Evolutionary conservation across 2,888 invertebrate genomes (phyloP), one percentile per base, ranked within the genome.

Genomic region (Pyralis farinalis): DNA sequence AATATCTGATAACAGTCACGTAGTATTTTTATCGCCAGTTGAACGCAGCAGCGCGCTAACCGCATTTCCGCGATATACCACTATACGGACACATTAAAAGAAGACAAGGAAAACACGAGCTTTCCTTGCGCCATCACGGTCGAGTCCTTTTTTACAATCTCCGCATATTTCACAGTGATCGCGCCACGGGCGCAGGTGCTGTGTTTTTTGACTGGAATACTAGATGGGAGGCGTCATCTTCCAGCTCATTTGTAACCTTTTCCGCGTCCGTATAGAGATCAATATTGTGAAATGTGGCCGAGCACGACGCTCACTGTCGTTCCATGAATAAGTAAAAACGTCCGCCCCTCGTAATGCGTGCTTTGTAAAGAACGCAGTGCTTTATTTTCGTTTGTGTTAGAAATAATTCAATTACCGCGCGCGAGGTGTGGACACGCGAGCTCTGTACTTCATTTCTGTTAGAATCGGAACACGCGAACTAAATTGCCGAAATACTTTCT

Each of bases 11-110:
- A 37, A 30, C 37, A 12, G 37, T 37, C 37, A 37, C 37, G 37
- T 37, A 37, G 21, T 30, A 31, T 37, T 37, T 37, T 37, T 37
- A 37, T 31, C 37, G 37, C 4, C 16, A 21, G 20, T 20, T 37
- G 8, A 37, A 16, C 36, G 37, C 22, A 37, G 7, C 25, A n/a
- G 25, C 25, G 25, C 25, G 7, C 3, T 25, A 25, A 25, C 16
- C 25, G 25, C n/a, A 7, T 7, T 16, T 16, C 16, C 16, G 4
- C 25, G 7, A 25, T 25, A 25, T n/a, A 25, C 3, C 25, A 7
- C 25, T 25, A 25, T 25, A n/a, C 7, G 25, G n/a, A 3, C 25
- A n/a, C 25, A 25, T 25, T 25, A 25, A 25, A 25, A 25, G 25
- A n/a, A 2, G 7, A n/a, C 25, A 25, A 3, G 16, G 4, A n/a